These are phyloP conservation scores for Bibio marci DNA, from an alignment of 2,888 invertebrate species.

Conservation along the genomic window DNA sequence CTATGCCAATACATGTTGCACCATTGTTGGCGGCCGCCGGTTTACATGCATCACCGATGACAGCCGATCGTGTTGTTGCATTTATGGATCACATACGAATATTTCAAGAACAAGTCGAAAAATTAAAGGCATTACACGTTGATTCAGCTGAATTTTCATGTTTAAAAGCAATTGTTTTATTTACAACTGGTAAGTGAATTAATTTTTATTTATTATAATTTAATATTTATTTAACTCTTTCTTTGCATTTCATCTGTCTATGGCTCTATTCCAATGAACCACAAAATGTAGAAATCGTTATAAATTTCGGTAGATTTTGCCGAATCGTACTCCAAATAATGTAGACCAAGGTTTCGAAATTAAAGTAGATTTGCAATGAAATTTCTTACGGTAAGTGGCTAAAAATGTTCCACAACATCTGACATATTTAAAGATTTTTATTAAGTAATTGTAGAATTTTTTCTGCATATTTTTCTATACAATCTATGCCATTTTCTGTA, in stretches of 20 bases:
- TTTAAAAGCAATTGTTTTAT: conserved; percentile 96
- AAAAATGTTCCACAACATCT: too few relatives aligned
- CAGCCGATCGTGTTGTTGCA: conserved; percentile 91
- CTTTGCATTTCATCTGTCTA: too few relatives aligned
- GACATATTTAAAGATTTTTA: too few relatives aligned
- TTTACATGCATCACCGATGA: conserved; percentile 91
- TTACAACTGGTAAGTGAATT: conserved; percentile 81
- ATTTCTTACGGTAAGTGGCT: too few relatives aligned
- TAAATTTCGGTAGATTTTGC: too few relatives aligned
- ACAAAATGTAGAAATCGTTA: too few relatives aligned
- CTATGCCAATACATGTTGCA: conserved; percentile 93
- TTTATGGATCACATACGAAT: conserved; percentile 98
- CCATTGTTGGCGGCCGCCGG: conserved; percentile 90
- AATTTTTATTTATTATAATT: not conserved
- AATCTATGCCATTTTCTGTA: not conserved
- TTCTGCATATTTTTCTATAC: too few relatives aligned
- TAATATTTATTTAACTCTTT: too few relatives aligned
- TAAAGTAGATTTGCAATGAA: too few relatives aligned
- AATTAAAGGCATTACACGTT: conserved; percentile 91
- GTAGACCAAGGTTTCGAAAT: too few relatives aligned
- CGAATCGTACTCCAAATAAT: not conserved
- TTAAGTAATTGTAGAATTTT: too few relatives aligned
- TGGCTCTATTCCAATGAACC: too few relatives aligned
- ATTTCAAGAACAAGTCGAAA: conserved; percentile 96
- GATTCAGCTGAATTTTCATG: conserved; percentile 98